phyloP scores from a whole-genome alignment of 2,797 vertebrate genomes.

The Phylloscopus collybita region DNA sequence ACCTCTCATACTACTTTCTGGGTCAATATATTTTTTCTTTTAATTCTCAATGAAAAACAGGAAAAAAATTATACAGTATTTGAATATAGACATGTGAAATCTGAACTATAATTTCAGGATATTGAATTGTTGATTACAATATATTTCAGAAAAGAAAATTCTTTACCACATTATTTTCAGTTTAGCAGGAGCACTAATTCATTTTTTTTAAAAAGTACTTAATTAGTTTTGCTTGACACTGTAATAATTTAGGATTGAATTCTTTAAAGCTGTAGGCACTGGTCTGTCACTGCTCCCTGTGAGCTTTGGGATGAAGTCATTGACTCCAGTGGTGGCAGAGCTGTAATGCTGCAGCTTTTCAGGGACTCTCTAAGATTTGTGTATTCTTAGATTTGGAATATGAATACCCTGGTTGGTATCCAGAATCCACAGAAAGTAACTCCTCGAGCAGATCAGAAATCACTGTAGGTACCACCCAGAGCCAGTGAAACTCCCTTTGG shows the following conservation, averaged over 20 bases:
- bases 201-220: neutral
- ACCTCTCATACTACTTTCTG: neutral
- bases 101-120: neutral
- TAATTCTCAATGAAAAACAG: neutral
- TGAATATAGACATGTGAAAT: neutral
- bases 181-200: neutral
- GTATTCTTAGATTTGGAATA: neutral
- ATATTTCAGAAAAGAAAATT: neutral
- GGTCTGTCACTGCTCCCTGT: neutral
- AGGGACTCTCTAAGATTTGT: neutral
- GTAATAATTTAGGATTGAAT: neutral
- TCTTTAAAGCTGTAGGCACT: neutral
- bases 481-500: neutral
- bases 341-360: neutral
- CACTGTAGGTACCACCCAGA: neutral
- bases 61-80: neutral
- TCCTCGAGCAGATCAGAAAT: neutral
- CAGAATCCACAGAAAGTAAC: neutral
- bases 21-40: neutral
- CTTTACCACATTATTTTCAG: neutral
- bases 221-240: neutral
- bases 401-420: neutral
- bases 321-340: neutral
- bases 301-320: neutral
- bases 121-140: neutral